Percentiles rank a stretch among this genome's conserved stretches.
Conservation (phyloP, 2,113 vertebrate genomes). For the Megalops atlanticus region DNA sequence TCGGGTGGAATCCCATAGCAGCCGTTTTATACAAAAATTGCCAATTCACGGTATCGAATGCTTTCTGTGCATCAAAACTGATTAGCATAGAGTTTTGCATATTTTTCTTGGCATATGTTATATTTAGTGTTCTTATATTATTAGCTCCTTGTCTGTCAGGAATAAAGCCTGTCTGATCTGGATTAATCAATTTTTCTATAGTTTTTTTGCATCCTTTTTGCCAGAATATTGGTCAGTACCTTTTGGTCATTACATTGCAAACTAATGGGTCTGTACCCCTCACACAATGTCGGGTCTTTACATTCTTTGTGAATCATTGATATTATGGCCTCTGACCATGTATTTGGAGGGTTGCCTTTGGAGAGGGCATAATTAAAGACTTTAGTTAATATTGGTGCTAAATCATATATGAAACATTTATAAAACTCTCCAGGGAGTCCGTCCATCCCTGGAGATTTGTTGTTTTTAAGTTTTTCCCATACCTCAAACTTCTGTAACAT, state of each 20-base stretch:
- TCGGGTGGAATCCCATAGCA: no score
- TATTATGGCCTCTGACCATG: no score
- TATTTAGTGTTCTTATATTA: constrained; percentile 6
- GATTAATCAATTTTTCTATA: neutral
- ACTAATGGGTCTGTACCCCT: no score
- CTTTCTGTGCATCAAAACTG: no score
- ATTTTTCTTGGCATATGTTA: neutral
- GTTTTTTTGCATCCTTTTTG: neutral
- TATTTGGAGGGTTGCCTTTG: neutral
- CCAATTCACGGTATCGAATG: no score
- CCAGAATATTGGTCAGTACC: neutral
- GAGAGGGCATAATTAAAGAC: neutral
- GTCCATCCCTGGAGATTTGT: neutral
- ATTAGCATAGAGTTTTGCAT: neutral
- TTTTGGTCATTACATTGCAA: no score
- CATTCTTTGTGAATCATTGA: no score
- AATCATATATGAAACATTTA: neutral
- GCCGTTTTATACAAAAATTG: no score
- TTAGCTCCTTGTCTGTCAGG: neutral
- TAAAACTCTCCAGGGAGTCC: no score
- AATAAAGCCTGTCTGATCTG: neutral
- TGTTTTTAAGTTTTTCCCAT: no score
- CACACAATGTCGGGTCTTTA: no score
- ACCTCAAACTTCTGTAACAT: no score
- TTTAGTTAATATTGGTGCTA: neutral